Percentiles rank a stretch among this genome's conserved stretches.
Conservation (phyloP, 2,113 vertebrate genomes). For the Eudorcas thomsonii region DNA sequence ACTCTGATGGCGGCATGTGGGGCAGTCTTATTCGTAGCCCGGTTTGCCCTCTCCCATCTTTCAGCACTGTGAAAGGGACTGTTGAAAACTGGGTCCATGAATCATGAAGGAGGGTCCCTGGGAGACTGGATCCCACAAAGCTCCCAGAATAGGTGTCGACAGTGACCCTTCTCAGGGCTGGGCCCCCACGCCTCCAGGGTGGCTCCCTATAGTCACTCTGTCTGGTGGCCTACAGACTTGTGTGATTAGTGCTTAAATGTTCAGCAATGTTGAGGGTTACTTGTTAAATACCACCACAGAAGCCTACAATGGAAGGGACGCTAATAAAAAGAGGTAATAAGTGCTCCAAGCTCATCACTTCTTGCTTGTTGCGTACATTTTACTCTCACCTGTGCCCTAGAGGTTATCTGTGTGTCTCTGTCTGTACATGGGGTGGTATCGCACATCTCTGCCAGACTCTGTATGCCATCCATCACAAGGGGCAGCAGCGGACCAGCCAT, state of each 20-base stretch:
- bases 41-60: fast-evolving
- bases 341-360: neutral
- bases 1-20: too few species aligned
- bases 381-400: fast-evolving
- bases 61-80: fast-evolving
- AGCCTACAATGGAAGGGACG: neutral
- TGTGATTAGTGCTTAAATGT: neutral
- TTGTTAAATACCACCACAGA: neutral
- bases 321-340: too few species aligned
- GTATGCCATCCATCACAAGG: too few species aligned
- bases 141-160: too few species aligned
- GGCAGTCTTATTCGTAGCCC: fast-evolving
- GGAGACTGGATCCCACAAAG: fast-evolving
- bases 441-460: fast-evolving
- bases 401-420: fast-evolving
- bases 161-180: too few species aligned
- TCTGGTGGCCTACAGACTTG: neutral
- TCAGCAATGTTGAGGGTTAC: neutral
- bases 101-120: neutral
- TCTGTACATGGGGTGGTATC: fast-evolving
- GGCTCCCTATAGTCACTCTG: neutral
- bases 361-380: fast-evolving
- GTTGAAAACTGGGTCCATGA: neutral
- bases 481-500: too few species aligned
- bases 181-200: fast-evolving